Percentiles rank a stretch among this genome's conserved stretches.
These are phyloP conservation scores for Conger conger DNA, from an alignment of 2,113 vertebrate genomes.

Conservation along the genomic window DNA sequence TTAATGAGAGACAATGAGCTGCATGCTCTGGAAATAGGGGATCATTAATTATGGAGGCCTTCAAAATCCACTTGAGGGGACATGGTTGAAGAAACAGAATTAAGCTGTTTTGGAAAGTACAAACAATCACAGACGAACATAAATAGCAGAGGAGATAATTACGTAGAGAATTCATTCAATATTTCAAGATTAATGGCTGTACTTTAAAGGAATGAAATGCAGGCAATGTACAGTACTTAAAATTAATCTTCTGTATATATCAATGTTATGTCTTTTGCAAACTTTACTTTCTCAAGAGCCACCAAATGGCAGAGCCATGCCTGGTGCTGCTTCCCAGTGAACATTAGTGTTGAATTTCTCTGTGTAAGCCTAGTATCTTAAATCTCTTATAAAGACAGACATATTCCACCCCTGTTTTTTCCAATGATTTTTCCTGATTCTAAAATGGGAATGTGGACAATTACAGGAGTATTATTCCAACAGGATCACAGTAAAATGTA, in stretches of 20 bases:
- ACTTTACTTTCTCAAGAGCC: neutral
- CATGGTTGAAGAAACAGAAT: neutral
- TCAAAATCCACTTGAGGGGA: neutral
- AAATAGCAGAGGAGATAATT: neutral
- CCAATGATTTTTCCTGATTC: neutral
- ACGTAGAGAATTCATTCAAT: neutral
- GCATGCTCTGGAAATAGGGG: neutral
- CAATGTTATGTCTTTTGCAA: neutral
- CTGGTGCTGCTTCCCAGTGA: neutral
- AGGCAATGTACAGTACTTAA: neutral
- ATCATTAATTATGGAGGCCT: conserved; percentile 21
- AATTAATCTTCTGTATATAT: neutral
- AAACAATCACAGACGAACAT: neutral
- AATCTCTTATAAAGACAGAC: neutral
- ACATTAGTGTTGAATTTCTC: neutral
- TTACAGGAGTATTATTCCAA: neutral
- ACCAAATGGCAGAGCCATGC: neutral
- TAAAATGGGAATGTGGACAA: neutral
- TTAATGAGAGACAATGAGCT: conserved; percentile 10
- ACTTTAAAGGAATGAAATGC: neutral
- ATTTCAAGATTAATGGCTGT: neutral
- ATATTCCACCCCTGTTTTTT: neutral
- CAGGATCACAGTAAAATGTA: neutral
- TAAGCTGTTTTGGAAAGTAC: neutral
- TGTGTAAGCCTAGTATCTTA: neutral